phyloP scores from a whole-genome alignment of 2,888 invertebrate genomes.

The Mantis religiosa region DNA sequence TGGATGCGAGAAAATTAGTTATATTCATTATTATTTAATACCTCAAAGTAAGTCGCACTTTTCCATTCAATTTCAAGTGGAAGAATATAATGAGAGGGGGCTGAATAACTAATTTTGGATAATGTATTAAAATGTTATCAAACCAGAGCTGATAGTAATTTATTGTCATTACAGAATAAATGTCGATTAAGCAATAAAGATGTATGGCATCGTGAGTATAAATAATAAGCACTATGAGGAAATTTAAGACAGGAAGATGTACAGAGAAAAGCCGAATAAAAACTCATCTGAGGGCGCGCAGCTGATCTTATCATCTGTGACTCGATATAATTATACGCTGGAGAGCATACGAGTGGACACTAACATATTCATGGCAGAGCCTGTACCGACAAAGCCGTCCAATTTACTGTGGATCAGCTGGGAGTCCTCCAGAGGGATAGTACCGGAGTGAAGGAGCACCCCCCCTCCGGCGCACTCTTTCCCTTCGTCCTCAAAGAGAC shows the following conservation, averaged over 20 bases:
- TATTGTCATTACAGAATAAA: not conserved
- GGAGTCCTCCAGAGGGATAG: conserved; percentile 10
- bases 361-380: not conserved
- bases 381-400: conserved; percentile 22
- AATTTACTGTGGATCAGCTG: conserved; percentile 23
- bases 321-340: not conserved
- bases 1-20: too few species aligned
- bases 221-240: not conserved
- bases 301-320: not conserved
- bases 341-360: not conserved
- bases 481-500: not conserved
- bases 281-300: not conserved
- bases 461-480: not conserved
- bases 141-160: too few species aligned
- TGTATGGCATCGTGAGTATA: not conserved
- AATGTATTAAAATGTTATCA: too few species aligned
- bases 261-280: not conserved
- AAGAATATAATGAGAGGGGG: too few species aligned
- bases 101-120: too few species aligned
- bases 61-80: too few species aligned
- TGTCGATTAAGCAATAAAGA: not conserved
- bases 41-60: too few species aligned
- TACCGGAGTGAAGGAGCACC: not conserved
- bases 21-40: too few species aligned
- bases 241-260: not conserved